These are phyloP conservation scores for Coluber constrictor DNA, from an alignment of 2,797 vertebrate genomes.

Conservation along the genomic window DNA sequence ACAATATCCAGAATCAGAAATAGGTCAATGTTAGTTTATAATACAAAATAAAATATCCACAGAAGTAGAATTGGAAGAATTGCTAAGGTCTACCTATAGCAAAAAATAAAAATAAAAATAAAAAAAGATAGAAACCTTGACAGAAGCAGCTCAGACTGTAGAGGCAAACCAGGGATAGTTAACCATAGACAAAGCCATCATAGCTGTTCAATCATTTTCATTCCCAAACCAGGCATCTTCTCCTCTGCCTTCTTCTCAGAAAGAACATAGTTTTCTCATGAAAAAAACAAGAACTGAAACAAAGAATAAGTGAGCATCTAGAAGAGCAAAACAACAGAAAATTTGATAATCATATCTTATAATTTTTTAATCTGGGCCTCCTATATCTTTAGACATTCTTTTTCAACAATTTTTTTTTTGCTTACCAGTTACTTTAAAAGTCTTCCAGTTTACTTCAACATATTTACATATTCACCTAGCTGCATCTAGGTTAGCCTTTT, in stretches of 20 bases:
- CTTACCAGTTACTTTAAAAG: not conserved
- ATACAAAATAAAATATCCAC: not conserved
- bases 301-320: not conserved
- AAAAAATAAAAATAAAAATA: not conserved
- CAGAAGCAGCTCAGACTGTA: not conserved
- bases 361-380: not conserved
- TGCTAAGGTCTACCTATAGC: not conserved
- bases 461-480: not conserved
- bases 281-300: not conserved
- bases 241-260: not conserved
- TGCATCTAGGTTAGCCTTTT: not conserved
- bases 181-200: not conserved
- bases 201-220: not conserved
- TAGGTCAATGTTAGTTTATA: not conserved
- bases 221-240: not conserved
- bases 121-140: not conserved
- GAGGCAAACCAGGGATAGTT: not conserved
- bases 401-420: not conserved
- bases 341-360: not conserved
- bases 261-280: not conserved
- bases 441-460: not conserved
- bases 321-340: not conserved
- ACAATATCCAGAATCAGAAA: not conserved
- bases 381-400: not conserved
- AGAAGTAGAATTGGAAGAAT: not conserved